Evolutionary conservation across 1,140 invertebrate genomes (phyloP).

Genomic region (Helicoverpa armigera): DNA sequence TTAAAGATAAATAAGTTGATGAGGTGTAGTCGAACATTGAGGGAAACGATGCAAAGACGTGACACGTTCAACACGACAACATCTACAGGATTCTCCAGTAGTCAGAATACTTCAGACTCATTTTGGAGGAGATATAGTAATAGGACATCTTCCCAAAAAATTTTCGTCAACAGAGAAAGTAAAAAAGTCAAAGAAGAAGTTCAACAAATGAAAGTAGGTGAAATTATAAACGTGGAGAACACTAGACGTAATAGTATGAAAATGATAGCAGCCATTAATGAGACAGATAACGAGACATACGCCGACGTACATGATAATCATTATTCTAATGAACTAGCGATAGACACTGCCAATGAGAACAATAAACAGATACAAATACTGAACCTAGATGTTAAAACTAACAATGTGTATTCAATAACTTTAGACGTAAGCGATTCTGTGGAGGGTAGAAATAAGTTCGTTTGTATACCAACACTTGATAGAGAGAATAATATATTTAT

Average conservation of each 20-base stretch:
- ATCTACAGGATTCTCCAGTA: constrained; percentile 84
- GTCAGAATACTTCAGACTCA: constrained; percentile 83
- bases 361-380: constrained; percentile 85
- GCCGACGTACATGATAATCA: constrained; percentile 71
- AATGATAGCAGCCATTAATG: constrained; percentile 80
- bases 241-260: constrained; percentile 85
- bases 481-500: constrained; percentile 82
- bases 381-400: constrained; percentile 83
- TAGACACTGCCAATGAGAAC: constrained; percentile 65
- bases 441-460: constrained; percentile 76
- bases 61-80: constrained; percentile 86
- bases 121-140: constrained; percentile 86
- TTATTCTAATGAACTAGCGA: constrained; percentile 50
- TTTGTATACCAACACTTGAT: constrained; percentile 74
- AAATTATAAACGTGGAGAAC: constrained; percentile 84
- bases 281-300: constrained; percentile 72
- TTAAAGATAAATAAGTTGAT: constrained; percentile 85
- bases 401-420: constrained; percentile 82
- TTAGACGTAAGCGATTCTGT: constrained; percentile 75
- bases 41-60: constrained; percentile 83
- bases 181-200: constrained; percentile 76
- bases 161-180: constrained; percentile 76
- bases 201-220: constrained; percentile 79
- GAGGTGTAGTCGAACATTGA: constrained; percentile 78
- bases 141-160: constrained; percentile 81